Evolutionary conservation across 2,113 vertebrate species (phyloP), one percentile per base, ranked within the genome.

Genomic region (Solea solea): DNA sequence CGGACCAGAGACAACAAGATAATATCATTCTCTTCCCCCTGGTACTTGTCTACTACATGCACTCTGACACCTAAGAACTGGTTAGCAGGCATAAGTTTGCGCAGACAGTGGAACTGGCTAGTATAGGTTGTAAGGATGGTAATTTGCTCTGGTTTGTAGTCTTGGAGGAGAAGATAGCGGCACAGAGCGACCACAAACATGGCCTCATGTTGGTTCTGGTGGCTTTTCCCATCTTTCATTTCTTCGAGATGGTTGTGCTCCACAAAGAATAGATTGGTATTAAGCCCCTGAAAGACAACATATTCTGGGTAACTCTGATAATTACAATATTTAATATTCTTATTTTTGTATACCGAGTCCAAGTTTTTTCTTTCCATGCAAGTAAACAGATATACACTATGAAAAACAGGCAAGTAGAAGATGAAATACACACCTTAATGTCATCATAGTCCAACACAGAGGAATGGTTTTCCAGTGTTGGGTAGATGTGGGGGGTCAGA

Each of bases 21-120:
- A 64, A 98, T 97, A 73, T 98, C 97, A 40, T 99, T 99, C 83
- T 99, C 97, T 70, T 99, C 97, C 2, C 97, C 97, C 79, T 99
- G 97, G 86, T 98, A 99, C 76, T 98, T 98, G 92, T 98, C 97
- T 10, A 99, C 97, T 1, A 99, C 97, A 0, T 96, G 95, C 58
- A 98, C 96, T 84, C 92, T 97, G 76, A 99, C 95, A 0, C 95
- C 96, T 42, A 86, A 40, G 56, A 97, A 99, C 13, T 83, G 60
- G 7, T 73, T 91, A 11, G 82, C 90, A 27, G 95, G 96, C 95
- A 98, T 95, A 8, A 95, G 89, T 8, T 88, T 95, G 39, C 90
- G 94, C 76, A 99, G 91, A 69, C 96, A 97, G 82, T 94, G 90
- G 42, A 99, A 93, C 86, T 99, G 97, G 12, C 96, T 96, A 0